These are phyloP conservation scores for Jaculus jaculus DNA, from an alignment of 2,113 vertebrate species.

Conservation along the genomic window DNA sequence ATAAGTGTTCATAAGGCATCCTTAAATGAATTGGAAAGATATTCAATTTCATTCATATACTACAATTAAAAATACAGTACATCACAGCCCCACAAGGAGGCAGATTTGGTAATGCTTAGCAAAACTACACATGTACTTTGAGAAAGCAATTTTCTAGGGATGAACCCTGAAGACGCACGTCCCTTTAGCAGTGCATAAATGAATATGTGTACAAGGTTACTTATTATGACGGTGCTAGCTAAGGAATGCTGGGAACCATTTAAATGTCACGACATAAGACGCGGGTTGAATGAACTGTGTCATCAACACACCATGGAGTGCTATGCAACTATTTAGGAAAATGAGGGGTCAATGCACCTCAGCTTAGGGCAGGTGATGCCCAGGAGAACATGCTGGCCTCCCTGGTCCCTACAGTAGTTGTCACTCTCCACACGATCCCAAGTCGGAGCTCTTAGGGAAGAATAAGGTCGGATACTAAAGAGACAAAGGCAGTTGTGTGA, in stretches of 20 bases:
- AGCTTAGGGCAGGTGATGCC: background rate
- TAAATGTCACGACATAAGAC: background rate
- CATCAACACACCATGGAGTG: background rate
- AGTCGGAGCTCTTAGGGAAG: background rate
- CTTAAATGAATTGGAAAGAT: slow-evolving; percentile 15
- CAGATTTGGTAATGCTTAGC: background rate
- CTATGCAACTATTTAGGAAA: background rate
- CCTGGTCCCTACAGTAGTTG: background rate
- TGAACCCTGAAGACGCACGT: background rate
- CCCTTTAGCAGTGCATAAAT: background rate
- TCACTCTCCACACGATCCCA: background rate
- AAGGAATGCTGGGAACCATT: background rate
- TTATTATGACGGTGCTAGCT: background rate
- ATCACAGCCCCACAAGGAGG: background rate
- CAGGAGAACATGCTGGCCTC: background rate
- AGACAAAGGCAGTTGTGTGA: background rate
- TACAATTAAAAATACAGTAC: background rate
- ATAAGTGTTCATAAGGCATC: too few relatives aligned
- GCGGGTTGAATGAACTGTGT: background rate
- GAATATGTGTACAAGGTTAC: background rate
- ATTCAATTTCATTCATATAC: background rate
- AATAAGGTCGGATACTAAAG: background rate
- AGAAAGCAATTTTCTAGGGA: background rate
- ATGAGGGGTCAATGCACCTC: background rate
- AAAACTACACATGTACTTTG: background rate